These are phyloP conservation scores for Meloidogyne floridensis DNA, from an alignment of 1,140 invertebrate genomes.

Conservation along the genomic window DNA sequence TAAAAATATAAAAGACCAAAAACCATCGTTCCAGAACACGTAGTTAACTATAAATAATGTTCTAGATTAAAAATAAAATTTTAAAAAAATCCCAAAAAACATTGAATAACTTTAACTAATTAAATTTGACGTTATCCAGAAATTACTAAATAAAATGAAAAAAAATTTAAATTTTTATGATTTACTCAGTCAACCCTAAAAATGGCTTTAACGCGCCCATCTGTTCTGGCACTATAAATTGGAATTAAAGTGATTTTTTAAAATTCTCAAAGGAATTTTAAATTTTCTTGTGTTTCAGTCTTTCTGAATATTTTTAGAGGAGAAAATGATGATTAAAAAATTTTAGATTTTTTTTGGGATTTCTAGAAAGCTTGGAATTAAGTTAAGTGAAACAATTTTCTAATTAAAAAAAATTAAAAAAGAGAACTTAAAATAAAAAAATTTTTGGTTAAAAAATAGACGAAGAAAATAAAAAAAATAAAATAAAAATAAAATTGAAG, in stretches of 20 bases:
- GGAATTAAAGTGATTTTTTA: neutral
- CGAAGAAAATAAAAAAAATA: neutral
- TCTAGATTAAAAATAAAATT: too few species aligned
- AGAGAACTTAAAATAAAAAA: neutral
- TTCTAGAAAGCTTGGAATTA: too few species aligned
- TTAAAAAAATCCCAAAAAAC: too few species aligned
- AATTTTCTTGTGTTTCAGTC: neutral
- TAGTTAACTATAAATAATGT: too few species aligned
- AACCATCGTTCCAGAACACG: neutral
- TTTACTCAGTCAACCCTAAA: neutral
- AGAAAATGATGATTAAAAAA: too few species aligned
- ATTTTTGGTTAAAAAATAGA: neutral
- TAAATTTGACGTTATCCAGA: too few species aligned
- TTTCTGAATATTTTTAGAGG: neutral
- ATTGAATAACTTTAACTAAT: too few species aligned
- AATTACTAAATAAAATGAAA: neutral
- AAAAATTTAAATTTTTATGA: neutral
- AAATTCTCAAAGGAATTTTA: neutral
- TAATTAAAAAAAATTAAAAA: neutral
- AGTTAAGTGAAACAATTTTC: too few species aligned
- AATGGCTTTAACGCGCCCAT: neutral
- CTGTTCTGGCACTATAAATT: neutral
- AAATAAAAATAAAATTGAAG: conserved; percentile 9
- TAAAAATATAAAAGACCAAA: neutral
- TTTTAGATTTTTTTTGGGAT: neutral